These are phyloP conservation scores for Bedellia somnulentella DNA, from an alignment of 2,888 invertebrate species.

Conservation along the genomic window DNA sequence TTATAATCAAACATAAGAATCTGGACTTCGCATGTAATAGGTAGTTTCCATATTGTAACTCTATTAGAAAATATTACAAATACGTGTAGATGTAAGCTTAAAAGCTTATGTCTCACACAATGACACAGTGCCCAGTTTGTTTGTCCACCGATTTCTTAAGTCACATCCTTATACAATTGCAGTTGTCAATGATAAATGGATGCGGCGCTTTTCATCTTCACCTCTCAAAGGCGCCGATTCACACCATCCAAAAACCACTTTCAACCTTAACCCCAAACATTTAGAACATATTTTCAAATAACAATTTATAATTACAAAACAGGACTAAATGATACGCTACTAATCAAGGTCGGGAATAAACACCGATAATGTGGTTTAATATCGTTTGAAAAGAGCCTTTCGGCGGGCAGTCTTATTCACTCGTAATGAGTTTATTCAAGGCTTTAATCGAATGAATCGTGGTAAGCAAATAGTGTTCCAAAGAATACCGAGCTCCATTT, in stretches of 20 bases:
- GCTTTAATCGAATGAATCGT: conserved; percentile 55
- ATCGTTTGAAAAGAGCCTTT: conserved; percentile 54
- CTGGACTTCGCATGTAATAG: too few species aligned
- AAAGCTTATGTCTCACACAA: too few species aligned
- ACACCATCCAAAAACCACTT: conserved; percentile 14
- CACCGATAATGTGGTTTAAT: conserved; percentile 56
- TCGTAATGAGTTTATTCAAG: conserved; percentile 57
- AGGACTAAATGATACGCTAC: conserved; percentile 60
- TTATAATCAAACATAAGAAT: too few species aligned
- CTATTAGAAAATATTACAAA: too few species aligned
- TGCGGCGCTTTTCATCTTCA: conserved; percentile 54
- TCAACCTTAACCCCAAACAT: conserved; percentile 14
- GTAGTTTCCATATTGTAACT: too few species aligned
- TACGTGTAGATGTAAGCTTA: too few species aligned
- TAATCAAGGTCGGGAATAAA: conserved; percentile 57
- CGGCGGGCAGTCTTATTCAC: conserved; percentile 53
- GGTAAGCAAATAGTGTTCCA: conserved; percentile 46
- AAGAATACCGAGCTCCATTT: conserved; percentile 7
- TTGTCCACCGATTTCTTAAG: conserved; percentile 51
- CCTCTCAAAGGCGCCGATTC: conserved; percentile 47
- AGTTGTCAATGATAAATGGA: conserved; percentile 61
- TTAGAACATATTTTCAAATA: conserved; percentile 18
- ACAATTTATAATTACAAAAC: conserved; percentile 44
- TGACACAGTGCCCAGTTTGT: conserved; percentile 27
- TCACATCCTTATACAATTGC: conserved; percentile 55